Evolutionary conservation across 1,140 invertebrate species (phyloP), one percentile per base, ranked within the genome.

Genomic region (Ceratosolen solmsi): DNA sequence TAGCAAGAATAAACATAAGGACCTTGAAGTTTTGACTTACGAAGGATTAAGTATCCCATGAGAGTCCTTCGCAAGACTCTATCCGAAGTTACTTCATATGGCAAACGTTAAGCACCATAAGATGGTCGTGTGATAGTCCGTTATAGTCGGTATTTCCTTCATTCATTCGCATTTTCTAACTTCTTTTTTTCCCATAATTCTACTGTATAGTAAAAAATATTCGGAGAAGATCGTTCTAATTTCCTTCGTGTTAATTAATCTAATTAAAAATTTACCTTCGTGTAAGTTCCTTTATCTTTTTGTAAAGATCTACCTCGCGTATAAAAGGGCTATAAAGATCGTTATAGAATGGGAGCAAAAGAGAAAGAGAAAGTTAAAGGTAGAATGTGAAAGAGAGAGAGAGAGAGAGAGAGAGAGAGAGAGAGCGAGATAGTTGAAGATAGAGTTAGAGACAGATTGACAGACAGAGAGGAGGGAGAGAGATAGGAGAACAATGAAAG

Each of bases 181-280:
- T 46, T 46, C 13, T 46, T 5, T 46, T 46, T 54, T 54, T 54
- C 20, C 5, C 11, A 54, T 54, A 54, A 54, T 54, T 20, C 51
- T 22, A 54, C 5, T 22, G 20, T 22, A 46, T 46, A 36, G 11
- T 68, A 15, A 56, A 74, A 25, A 58, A 74, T 74, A 74, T 56
- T n/a, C 72, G 20, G 2, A 20, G 36, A n/a, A 78, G n/a, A 51
- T 38, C 51, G 5, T 71, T 25, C 68, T n/a, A 79, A 71, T 80
- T 72, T 51, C 36, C 22, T 22, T 2, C 25, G 36, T 25, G 36
- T 60, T 49, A 60, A 80, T 80, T 73, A 80, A 80, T 33, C 36
- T 72, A 80, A 80, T 80, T 72, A 73, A 72, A 80, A 80, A 68
- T 73, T 80, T 49, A 9, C 17, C 51, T n/a, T 49, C 30, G 63